Evolutionary conservation across 2,888 invertebrate species (phyloP).

Genomic region (Hoplodrina ambigua): DNA sequence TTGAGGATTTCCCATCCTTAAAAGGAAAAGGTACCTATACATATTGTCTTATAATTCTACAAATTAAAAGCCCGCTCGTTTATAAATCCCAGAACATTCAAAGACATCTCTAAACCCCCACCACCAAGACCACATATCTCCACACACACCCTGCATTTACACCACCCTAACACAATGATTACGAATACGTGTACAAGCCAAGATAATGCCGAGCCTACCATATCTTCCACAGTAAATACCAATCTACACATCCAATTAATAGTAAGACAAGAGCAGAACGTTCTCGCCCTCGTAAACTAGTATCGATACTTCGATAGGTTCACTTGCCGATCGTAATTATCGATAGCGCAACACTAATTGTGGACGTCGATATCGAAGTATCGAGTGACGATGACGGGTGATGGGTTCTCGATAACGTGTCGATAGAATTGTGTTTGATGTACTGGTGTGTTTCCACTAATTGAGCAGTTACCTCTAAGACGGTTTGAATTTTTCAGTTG

Average conservation of each 20-base stretch:
- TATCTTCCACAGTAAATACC: constrained; percentile 65
- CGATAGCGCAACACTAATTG: constrained; percentile 84
- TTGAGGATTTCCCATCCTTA: too few relatives aligned
- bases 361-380: constrained; percentile 75
- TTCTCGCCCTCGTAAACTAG: constrained; percentile 64
- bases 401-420: constrained; percentile 62
- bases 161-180: constrained; percentile 55
- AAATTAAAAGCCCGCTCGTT: too few relatives aligned
- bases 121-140: constrained; percentile 4
- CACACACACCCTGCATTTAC: constrained; percentile 27
- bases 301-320: constrained; percentile 67
- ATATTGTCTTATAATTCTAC: too few relatives aligned
- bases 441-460: background rate
- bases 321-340: constrained; percentile 84
- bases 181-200: constrained; percentile 41
- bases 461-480: background rate
- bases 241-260: constrained; percentile 68
- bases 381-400: constrained; percentile 71
- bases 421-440: constrained; percentile 34
- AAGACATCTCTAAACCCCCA: constrained; percentile 1
- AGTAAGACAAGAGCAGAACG: constrained; percentile 63
- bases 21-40: too few relatives aligned
- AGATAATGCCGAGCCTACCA: constrained; percentile 53
- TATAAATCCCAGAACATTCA: background rate
- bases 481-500: too few relatives aligned